phyloP scores from a whole-genome alignment of 2,797 vertebrate species.

The Todus mexicanus region DNA sequence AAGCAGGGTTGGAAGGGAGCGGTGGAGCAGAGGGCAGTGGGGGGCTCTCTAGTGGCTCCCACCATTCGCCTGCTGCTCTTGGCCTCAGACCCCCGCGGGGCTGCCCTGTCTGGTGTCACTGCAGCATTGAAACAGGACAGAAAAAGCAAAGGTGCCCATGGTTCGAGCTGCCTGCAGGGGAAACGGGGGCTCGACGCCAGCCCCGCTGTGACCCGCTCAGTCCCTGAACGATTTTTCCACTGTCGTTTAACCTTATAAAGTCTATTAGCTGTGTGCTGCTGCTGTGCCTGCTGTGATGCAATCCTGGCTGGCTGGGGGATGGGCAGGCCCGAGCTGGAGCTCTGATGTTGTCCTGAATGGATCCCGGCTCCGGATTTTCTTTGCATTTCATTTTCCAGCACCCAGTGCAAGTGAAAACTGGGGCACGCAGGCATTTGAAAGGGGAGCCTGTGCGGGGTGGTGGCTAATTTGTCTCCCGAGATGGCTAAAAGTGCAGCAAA shows the following conservation, averaged over 20 bases:
- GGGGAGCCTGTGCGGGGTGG: neutral
- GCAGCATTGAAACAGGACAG: neutral
- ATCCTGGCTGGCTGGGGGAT: neutral
- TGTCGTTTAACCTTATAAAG: neutral
- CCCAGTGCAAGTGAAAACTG: neutral
- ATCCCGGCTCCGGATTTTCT: neutral
- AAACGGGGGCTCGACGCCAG: neutral
- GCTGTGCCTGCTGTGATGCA: neutral
- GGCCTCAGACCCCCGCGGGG: neutral
- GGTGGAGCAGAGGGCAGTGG: neutral
- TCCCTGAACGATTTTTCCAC: constrained; percentile 43
- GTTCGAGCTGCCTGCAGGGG: neutral
- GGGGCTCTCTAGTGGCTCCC: neutral
- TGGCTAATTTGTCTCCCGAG: neutral
- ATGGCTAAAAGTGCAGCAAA: neutral
- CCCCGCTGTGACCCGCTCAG: neutral
- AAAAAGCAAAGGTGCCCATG: neutral
- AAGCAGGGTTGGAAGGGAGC: neutral
- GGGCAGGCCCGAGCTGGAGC: neutral
- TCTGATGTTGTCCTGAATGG: neutral
- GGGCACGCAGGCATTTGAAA: neutral
- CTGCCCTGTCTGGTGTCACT: neutral
- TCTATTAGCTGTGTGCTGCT: neutral
- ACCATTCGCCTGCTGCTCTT: fast-evolving
- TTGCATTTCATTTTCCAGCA: neutral